Evolutionary conservation across 1,140 invertebrate species (phyloP), one percentile per base, ranked within the genome.

Genomic region (Rhopalosiphum maidis): DNA sequence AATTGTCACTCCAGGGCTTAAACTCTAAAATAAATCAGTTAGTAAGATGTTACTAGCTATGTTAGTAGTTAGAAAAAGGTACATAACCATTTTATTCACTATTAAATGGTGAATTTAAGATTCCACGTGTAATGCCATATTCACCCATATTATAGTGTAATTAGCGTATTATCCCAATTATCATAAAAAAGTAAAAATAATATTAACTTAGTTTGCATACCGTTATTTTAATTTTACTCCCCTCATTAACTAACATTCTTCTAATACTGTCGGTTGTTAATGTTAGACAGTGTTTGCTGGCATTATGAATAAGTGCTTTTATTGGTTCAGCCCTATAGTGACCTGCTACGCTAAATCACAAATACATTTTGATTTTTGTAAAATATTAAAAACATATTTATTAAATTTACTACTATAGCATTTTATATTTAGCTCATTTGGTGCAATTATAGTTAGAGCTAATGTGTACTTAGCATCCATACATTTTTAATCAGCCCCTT

Each of bases 231-330:
- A 92, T 83, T 92, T 83, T 51, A 92, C 90, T 92, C 3, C 90
- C 90, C 9, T 92, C 90, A 11, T 92, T 30, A 48, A 82, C 68
- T 23, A 92, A 83, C 90, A 92, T 92, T 22, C 90, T 51, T 83
- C 90, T 48, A 55, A 92, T 92, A 51, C 43, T 92, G 11, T 92
- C 90, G 11, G 90, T 92, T 51, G 60, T 82, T 92, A 92, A 83
- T 83, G 90, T 92, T 51, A 92, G 37, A 43, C 90, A 92, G 35
- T 92, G 68, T 92, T 92, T 92, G 35, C 90, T 92, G 21, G 90
- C 68, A 51, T 92, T 92, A 54, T 92, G 90, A 48, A 92, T 83
- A 23, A 92, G n/a, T 48, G 90, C 90, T 92, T 92, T 92, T 46
- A 48, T 92, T 37, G 90, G 90, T 82, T 92, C 90, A 51, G 43